A percentile compares a stretch with the other conserved stretches of the same genome.
Evolutionary conservation across 2,888 invertebrate genomes (phyloP).

Genomic region (Yponomeuta plumbellus): DNA sequence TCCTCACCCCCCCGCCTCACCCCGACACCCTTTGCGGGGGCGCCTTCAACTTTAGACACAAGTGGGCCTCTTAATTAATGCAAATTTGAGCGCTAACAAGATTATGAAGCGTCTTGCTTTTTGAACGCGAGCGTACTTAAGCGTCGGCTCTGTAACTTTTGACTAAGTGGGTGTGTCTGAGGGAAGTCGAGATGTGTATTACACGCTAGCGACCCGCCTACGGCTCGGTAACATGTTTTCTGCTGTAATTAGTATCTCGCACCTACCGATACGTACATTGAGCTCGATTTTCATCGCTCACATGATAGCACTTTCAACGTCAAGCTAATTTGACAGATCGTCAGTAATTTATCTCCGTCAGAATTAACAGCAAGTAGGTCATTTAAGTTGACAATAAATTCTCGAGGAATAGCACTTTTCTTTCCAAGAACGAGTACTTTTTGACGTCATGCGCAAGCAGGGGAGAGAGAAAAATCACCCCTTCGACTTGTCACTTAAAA

Average conservation of each 20-base stretch:
- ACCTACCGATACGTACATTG: neutral
- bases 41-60: conserved; percentile 54
- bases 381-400: neutral
- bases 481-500: conserved; percentile 6
- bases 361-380: neutral
- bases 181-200: conserved; percentile 15
- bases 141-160: conserved; percentile 29
- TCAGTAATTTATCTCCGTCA: neutral
- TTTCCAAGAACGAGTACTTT: neutral
- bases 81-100: conserved; percentile 77
- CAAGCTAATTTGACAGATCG: no score
- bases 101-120: conserved; percentile 72
- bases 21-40: conserved; percentile 23
- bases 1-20: conserved; percentile 26
- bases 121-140: conserved; percentile 56
- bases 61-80: conserved; percentile 73
- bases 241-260: neutral
- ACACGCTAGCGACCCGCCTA: neutral
- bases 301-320: neutral
- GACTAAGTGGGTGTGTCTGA: conserved; percentile 49
- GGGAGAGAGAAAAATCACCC: neutral
- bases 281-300: neutral
- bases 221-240: neutral
- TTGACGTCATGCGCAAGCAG: neutral
- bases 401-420: neutral